A percentile compares a stretch with the other conserved stretches of the same genome.
Evolutionary conservation across 1,140 invertebrate genomes (phyloP).

Genomic region (Bombus affinis): DNA sequence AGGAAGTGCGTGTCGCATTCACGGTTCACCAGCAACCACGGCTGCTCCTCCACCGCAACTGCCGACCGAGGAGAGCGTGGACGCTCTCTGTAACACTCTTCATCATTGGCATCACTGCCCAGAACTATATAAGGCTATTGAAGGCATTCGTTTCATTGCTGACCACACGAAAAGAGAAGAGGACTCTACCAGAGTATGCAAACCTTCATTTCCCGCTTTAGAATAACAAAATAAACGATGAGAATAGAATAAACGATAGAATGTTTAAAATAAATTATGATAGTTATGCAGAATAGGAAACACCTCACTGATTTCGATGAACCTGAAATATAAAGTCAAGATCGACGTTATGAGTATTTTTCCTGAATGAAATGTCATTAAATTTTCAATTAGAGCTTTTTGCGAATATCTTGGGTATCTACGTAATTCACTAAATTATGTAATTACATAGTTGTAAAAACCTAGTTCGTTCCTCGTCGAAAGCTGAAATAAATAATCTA

Average conservation of each 20-base stretch:
- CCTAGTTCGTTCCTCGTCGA: no score
- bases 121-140: slow-evolving; percentile 95
- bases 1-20: slow-evolving; percentile 85
- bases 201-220: neutral
- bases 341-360: no score
- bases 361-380: no score
- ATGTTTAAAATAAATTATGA: neutral
- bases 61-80: slow-evolving; percentile 78
- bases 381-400: no score
- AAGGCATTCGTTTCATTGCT: slow-evolving; percentile 95
- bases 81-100: slow-evolving; percentile 82
- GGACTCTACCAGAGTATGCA: slow-evolving; percentile 92
- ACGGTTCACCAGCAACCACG: slow-evolving; percentile 84
- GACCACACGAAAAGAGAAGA: slow-evolving; percentile 96
- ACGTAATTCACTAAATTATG: neutral
- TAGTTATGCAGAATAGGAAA: no score
- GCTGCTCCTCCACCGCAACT: slow-evolving; percentile 75
- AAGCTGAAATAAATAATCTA: neutral
- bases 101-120: slow-evolving; percentile 92
- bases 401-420: no score
- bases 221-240: neutral
- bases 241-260: neutral
- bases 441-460: no score
- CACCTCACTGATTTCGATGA: no score
- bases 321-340: no score